Evolutionary conservation across 1,140 invertebrate species (phyloP).

Genomic region (Lasioglossum baleicum): DNA sequence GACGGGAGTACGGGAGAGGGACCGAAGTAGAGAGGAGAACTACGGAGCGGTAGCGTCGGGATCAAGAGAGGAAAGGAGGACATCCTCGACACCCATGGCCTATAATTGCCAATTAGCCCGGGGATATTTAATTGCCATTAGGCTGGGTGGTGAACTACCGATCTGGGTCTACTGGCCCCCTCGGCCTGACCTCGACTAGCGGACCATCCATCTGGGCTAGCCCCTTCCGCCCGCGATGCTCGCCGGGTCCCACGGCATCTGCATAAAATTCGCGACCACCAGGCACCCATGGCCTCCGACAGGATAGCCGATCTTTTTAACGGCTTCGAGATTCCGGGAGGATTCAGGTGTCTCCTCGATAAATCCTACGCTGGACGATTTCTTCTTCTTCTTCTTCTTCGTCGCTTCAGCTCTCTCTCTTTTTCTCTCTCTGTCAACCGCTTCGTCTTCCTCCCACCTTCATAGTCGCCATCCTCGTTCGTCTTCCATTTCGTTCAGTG

Average conservation of each 20-base stretch:
- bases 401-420: conserved; percentile 4
- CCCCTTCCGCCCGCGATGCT: conserved; percentile 53
- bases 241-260: conserved; percentile 61
- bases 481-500: conserved; percentile 10
- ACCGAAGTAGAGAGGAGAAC: too few relatives aligned
- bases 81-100: conserved; percentile 65
- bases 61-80: conserved; percentile 39
- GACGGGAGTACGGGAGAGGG: neutral
- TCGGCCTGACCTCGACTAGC: conserved; percentile 30
- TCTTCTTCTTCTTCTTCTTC: conserved; percentile 29
- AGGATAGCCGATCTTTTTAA: conserved; percentile 62
- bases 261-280: conserved; percentile 70
- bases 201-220: neutral
- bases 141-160: conserved; percentile 59
- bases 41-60: neutral
- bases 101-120: conserved; percentile 80
- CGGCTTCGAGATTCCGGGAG: conserved; percentile 56
- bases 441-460: neutral
- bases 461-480: neutral
- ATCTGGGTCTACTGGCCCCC: conserved; percentile 16
- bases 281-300: conserved; percentile 33
- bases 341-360: conserved; percentile 67
- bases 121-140: conserved; percentile 79
- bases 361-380: conserved; percentile 62
- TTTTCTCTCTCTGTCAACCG: neutral